Base-by-base conservation (phyloP, 2,113 vertebrate species). In the Paraplagusia blochii region DNA sequence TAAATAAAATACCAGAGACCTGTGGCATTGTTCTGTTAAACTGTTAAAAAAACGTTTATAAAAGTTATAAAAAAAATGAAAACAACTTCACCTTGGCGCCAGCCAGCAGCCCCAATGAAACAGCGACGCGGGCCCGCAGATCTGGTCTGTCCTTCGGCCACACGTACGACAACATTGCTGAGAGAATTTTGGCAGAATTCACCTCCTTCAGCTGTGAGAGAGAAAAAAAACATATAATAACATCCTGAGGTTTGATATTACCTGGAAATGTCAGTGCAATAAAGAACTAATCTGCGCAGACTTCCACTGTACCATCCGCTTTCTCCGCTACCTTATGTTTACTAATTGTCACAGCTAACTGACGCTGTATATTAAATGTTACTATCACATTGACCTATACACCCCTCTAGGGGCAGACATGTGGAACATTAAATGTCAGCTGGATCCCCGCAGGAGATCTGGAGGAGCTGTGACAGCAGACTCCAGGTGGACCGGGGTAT, bases 121-220 rank as follows among this genome's bases (percentile, higher is more conserved):
- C 36, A 53, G 86, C 94, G 11, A 99, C 97, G 72, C 97, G 93
- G 45, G 94, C 92, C 13, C 95, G 85, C 3, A 99, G 89, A 85
- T 99, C 97, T 5, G 97, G 96, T 72, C 95, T 88, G 66, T 99
- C 93, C 54, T 92, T 93, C 51, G 97, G 97, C 97, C 97, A 99
- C 61, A 99, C 95, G 0, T 99, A 96, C 5, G 93, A 90, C 60
- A 98, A 69, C 96, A 99, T 99, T 0, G 94, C 95, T 76, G 86
- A 86, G 49, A 98, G 77, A 71, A 99, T 98, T 82, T 90, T 91
- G 48, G 76, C 38, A 66, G 90, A 90, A 83, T 98, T 91, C 16
- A 97, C 91, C 65, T 98, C 97, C 50, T 92, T 96, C 74, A 99
- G 79, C 97, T 98, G 43, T 68, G 34, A 69, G 19, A 66, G 45